Base-by-base conservation (phyloP, 2,113 vertebrate species). In the Pycnonotus jocosus region DNA sequence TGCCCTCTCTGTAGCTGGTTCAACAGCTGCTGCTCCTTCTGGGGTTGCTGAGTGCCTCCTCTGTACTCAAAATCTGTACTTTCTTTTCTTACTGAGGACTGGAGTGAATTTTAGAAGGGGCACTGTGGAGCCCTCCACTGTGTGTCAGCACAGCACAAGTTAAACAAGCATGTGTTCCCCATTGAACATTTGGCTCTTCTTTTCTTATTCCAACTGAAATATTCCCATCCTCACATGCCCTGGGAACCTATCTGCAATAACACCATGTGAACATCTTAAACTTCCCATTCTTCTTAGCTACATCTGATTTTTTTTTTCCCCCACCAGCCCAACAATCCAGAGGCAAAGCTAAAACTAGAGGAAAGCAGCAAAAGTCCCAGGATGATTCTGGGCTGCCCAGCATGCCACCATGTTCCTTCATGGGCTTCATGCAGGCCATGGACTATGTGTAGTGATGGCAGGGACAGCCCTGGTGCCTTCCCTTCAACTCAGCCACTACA, bases 121-220 rank as follows among this genome's bases (percentile, higher is more conserved):
- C 40, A 62, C 42, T 7, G 4, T n/a, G 37, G 51, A 81, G 56
- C n/a, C 65, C 48, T 94, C 91, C 91, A 84, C 80, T 56, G 88
- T 71, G 84, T 91, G 92, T 94, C 95, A 95, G 87, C 81, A 78
- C 91, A 50, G 80, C 38, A 25, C 91, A 94, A 84, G 50, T 73
- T 88, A 94, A 86, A 62, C 38, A 79, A 92, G 31, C 1, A 3
- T 20, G 12, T 38, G 12, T 42, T 51, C 57, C 65, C 53, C 56
- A 64, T 30, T 28, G 47, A 84, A 89, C 8, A 68, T 70, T 66
- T 86, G 47, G 11, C 51, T 87, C 64, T 73, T 86, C 51, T 60
- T 68, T 69, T 88, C 66, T 73, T 15, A 56, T 17, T 66, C 30
- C 62, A 66, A 6, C 30, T 74, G 72, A 84, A 91, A 66, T 54